Evolutionary conservation across 2,888 invertebrate species (phyloP).

Genomic region (Polyommatus icarus): DNA sequence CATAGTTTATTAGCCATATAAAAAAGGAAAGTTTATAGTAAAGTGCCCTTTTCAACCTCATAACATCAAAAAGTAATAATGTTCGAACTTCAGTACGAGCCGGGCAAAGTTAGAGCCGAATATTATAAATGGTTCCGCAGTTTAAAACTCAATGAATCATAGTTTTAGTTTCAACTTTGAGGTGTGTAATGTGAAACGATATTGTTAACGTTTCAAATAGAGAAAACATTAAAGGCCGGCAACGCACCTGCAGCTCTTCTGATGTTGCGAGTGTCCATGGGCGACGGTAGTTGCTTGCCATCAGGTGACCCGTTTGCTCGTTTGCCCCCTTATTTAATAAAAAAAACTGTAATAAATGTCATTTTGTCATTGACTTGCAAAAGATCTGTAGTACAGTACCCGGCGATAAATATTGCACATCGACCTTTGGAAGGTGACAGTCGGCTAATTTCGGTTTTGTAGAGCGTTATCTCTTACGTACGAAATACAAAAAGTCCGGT

Average conservation of each 20-base stretch:
- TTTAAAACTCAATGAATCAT: slow-evolving; percentile 9
- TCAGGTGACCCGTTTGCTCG: too few species aligned
- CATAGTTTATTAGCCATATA: background rate
- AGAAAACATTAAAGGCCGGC: too few species aligned
- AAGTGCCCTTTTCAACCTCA: slow-evolving; percentile 19
- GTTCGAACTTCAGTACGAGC: background rate
- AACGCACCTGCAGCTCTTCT: too few species aligned
- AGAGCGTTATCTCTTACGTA: too few species aligned
- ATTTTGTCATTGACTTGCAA: background rate
- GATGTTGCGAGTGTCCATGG: too few species aligned
- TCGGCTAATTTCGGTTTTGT: too few species aligned
- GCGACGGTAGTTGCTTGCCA: too few species aligned
- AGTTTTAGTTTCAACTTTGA: background rate
- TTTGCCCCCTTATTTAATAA: too few species aligned
- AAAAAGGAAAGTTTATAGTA: slow-evolving; percentile 15
- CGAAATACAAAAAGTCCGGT: too few species aligned
- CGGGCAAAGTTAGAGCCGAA: background rate
- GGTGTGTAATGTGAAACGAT: slow-evolving; percentile 1
- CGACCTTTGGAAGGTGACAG: too few species aligned
- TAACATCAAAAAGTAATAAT: slow-evolving; percentile 24
- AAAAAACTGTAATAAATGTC: background rate
- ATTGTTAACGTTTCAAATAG: background rate
- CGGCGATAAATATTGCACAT: too few species aligned
- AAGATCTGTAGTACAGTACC: too few species aligned
- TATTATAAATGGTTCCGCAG: slow-evolving; percentile 22